Base-by-base conservation (phyloP, 1,140 invertebrate species). In the Drosophila ironensis region DNA sequence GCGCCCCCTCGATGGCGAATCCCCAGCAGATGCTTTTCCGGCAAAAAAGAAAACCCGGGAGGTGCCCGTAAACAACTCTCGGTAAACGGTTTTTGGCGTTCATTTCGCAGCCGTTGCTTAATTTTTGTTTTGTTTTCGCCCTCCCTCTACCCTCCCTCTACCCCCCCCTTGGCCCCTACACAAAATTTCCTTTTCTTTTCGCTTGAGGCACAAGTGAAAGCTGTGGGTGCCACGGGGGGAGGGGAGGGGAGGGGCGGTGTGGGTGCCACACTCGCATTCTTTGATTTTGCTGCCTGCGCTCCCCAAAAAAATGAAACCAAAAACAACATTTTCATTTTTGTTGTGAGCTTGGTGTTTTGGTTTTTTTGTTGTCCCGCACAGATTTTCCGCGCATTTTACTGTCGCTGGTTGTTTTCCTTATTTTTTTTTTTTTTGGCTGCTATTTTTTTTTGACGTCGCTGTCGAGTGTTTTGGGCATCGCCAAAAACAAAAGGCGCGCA, bases 51-150 rank as follows among this genome's bases (percentile, higher is more conserved):
- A 22, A 14, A 14, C 4, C 4, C 9, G 5, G 19, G 12, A 17
- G 46, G 24, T 8, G 28, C 67, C 72, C 73, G 77, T 84, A 82
- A 84, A 82, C 78, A 82, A 82, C 72, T 77, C 57, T 76, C 46
- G 78, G 78, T 84, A 82, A 82, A 82, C 78, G 75, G 66, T 69
- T 82, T 81, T 81, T 67, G 77, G 68, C 78, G 77, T 70, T 81
- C 77, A 81, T 81, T 81, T 81, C 57, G 78, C 77, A 81, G 78
- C 73, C 78, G 77, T 82, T 81, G 78, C 68, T 84, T 81, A 82
- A 77, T 81, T 81, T 47, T 37, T 37, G 14, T 37, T 16, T 14
- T 37, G 33, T 37, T 33, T 30, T 30, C 11, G n/a, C 4, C 11
- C 11, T 37, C 8, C 33, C 12, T n/a, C 2, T 4, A 14, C 30